Conservation (phyloP, 2,888 invertebrate species). For the Philonicus albiceps region DNA sequence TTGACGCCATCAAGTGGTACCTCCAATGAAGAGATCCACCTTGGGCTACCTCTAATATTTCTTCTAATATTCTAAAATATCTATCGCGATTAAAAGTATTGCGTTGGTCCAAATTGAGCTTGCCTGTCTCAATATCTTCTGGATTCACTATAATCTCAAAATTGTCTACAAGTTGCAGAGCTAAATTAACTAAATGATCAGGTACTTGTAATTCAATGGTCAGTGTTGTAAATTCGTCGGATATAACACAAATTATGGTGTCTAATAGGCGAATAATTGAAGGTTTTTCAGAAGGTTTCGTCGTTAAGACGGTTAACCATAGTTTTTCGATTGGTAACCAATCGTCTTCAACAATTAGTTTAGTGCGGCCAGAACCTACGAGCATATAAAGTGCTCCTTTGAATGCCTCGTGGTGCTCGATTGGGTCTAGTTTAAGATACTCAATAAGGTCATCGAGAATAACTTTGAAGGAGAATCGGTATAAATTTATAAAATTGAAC, state of each 20-base stretch:
- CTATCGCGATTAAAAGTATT: conserved; percentile 65
- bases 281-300: conserved; percentile 85
- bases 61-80: conserved; percentile 68
- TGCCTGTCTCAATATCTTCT: conserved; percentile 61
- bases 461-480: conserved; percentile 75
- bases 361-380: conserved; percentile 56
- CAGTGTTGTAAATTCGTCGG: conserved; percentile 70
- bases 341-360: conserved; percentile 66
- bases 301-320: conserved; percentile 81
- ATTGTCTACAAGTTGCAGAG: conserved; percentile 63
- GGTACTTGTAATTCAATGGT: conserved; percentile 69
- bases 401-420: conserved; percentile 72
- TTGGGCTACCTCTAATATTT: conserved; percentile 52
- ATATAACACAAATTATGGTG: conserved; percentile 66
- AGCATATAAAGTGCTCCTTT: conserved; percentile 80
- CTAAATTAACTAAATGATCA: conserved; percentile 65
- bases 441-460: conserved; percentile 71
- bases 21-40: conserved; percentile 76
- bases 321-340: conserved; percentile 76
- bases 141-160: conserved; percentile 50
- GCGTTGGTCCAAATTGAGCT: conserved; percentile 56
- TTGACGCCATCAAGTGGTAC: conserved; percentile 77
- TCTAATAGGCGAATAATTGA: conserved; percentile 75
- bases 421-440: conserved; percentile 69
- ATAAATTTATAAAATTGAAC: conserved; percentile 69